Percentiles rank a stretch among this genome's conserved stretches.
Evolutionary conservation across 2,113 vertebrate species (phyloP).

Genomic region (Pandion haliaetus): DNA sequence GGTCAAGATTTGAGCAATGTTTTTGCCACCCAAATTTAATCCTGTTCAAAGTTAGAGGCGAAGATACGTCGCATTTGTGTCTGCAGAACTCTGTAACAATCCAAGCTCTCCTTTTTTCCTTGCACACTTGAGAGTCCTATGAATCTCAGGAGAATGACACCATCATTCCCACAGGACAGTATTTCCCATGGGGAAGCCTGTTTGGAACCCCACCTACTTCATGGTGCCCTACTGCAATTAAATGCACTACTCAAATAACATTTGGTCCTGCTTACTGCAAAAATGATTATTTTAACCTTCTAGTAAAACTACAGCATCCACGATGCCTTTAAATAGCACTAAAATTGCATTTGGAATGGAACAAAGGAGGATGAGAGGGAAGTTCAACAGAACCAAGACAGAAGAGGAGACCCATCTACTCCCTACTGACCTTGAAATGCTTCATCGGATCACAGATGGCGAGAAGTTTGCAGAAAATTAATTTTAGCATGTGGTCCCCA

Average conservation of each 20-base stretch:
- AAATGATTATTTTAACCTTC: neutral
- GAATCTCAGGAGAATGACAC: neutral
- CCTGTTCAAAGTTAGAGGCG: neutral
- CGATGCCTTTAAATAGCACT: neutral
- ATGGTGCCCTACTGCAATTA: neutral
- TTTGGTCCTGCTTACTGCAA: neutral
- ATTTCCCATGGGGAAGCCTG: neutral
- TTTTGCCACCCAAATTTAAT: neutral
- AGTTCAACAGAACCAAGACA: neutral
- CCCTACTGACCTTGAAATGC: constrained; percentile 86
- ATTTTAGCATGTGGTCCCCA: constrained; percentile 87
- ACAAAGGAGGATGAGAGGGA: neutral
- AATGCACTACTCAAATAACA: neutral
- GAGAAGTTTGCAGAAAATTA: constrained; percentile 92
- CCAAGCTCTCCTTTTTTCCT: neutral
- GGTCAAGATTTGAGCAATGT: neutral
- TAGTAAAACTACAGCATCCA: neutral
- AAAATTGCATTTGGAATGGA: neutral
- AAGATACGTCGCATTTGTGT: neutral
- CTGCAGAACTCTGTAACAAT: neutral
- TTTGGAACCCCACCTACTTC: neutral
- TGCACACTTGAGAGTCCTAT: neutral
- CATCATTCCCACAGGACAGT: neutral
- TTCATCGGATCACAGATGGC: constrained; percentile 90
- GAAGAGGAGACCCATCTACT: neutral